A percentile compares a stretch with the other conserved stretches of the same genome.
These are phyloP conservation scores for Hypsibius dujardini DNA, from an alignment of 1,140 invertebrate species.

Conservation along the genomic window DNA sequence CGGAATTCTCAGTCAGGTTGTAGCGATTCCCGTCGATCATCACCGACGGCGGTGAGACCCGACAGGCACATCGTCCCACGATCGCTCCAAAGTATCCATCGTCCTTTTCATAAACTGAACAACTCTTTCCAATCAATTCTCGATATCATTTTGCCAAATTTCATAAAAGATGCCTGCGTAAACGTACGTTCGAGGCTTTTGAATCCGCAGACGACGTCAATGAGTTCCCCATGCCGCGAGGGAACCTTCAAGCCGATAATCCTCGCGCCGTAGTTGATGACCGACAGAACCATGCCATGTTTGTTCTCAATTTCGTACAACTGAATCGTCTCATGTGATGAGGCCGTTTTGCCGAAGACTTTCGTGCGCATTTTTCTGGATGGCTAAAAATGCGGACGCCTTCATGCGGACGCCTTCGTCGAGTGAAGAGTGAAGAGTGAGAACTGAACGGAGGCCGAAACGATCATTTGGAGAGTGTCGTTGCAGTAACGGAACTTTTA, in stretches of 20 bases:
- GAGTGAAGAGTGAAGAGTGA: no score
- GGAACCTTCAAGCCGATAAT: constrained; percentile 55
- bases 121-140: no score
- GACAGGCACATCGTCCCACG: constrained; percentile 68
- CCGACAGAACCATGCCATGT: constrained; percentile 23
- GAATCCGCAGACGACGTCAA: constrained; percentile 57
- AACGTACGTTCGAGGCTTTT: constrained; percentile 47
- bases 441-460: no score
- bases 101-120: constrained; percentile 30
- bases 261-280: constrained; percentile 57
- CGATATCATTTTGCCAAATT: background rate
- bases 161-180: background rate
- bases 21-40: constrained; percentile 48
- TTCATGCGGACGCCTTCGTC: no score
- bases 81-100: constrained; percentile 60
- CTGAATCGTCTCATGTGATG: background rate
- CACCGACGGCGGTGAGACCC: constrained; percentile 53
- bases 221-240: constrained; percentile 45
- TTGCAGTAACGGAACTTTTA: no score
- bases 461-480: no score
- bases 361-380: background rate
- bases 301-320: background rate
- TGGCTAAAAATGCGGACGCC: no score
- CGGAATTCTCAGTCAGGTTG: constrained; percentile 52
- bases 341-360: background rate